Conservation (phyloP, 2,888 invertebrate species). For the Tricholauxania praeusta region DNA sequence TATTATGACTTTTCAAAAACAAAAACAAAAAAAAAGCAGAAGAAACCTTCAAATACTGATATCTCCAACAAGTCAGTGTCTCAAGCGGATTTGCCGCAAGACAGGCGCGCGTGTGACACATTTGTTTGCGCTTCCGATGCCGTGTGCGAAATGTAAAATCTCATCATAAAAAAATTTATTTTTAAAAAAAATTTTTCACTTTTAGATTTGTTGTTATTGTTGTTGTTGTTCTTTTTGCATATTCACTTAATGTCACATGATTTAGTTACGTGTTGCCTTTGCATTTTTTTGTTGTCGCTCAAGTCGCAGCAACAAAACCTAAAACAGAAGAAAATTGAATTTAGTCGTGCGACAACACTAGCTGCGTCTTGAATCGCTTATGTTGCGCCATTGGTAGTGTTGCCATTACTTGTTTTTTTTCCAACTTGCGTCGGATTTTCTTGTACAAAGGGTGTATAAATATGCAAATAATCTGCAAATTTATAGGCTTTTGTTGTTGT, state of each 20-base stretch:
- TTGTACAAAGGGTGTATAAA: conserved; percentile 49
- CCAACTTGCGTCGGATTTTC: conserved; percentile 6
- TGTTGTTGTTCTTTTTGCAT: not conserved
- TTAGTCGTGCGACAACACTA: conserved; percentile 22
- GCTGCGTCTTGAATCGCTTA: not conserved
- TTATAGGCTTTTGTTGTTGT: conserved; percentile 52
- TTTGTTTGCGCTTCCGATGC: conserved; percentile 15
- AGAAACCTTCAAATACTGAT: no score
- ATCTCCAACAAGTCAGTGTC: no score
- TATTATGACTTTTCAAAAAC: no score
- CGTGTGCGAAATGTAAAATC: not conserved
- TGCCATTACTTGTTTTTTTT: no score
- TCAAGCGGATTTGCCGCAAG: no score
- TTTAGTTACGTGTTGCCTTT: not conserved
- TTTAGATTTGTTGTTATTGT: not conserved
- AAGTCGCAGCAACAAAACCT: not conserved
- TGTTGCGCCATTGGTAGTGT: not conserved
- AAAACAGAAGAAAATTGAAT: conserved; percentile 27
- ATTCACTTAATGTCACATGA: conserved; percentile 10
- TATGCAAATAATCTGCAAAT: conserved; percentile 66
- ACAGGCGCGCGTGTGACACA: conserved; percentile 9
- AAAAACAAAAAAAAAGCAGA: no score
- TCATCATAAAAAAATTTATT: conserved; percentile 9
- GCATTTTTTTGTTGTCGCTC: not conserved
- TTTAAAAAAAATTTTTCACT: not conserved